Evolutionary conservation across 2,113 vertebrate genomes (phyloP), one percentile per base, ranked within the genome.

Genomic region (Cottus gobio): DNA sequence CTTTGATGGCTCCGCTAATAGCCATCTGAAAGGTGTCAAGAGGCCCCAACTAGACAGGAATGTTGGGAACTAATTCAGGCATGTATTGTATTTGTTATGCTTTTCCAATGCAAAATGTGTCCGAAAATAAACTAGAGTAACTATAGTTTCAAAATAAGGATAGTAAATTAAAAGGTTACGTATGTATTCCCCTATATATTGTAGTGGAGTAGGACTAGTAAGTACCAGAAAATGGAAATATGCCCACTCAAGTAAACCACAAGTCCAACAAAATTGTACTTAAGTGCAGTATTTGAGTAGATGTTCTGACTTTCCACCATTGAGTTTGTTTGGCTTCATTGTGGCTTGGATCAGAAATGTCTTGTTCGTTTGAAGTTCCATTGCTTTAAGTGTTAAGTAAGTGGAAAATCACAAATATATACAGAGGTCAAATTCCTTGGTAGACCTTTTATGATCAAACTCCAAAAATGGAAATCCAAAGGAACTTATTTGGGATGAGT

Each of bases 191-290:
- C 26, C 20, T 31, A 22, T n/a, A 24, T 57, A 71, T 18, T 44
- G 3, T 31, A 20, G 3, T 57, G 36, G 31, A 37, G n/a, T 52
- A 52, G 48, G 39, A 26, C n/a, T 39, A 37, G 36, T 24, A 73
- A 62, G 22, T 72, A 37, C 42, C 42, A 74, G 24, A 24, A 71
- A 39, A 71, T 37, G 30, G n/a, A 74, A 63, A 63, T 63, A 63
- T 22, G 52, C 20, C 46, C 22, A 20, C 26, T 73, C 7, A 48
- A 8, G 28, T 34, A 68, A 61, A 30, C 56, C 39, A 48, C 58
- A 75, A 28, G 9, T 48, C 50, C n/a, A 44, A 26, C 30, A 62
- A 36, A 74, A 26, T 26, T 73, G 28, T 36, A 34, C 39, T n/a
- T 22, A 52, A 52, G 48, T 52, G 20, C 48, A 46, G 44, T 52